phyloP scores from a whole-genome alignment of 2,888 invertebrate species.

The Pimpla rufipes region DNA sequence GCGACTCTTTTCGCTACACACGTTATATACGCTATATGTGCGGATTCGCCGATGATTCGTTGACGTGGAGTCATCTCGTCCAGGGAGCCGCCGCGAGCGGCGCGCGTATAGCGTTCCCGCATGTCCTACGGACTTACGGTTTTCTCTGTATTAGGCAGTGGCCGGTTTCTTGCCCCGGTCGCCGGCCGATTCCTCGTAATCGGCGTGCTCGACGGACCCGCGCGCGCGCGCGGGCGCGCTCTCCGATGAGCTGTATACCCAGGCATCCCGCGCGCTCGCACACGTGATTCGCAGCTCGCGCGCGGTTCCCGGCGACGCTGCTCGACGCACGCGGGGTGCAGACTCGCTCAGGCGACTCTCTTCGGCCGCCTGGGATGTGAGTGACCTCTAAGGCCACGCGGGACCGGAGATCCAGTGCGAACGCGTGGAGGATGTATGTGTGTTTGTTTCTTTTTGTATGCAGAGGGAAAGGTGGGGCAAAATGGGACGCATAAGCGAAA shows the following conservation, averaged over 20 bases:
- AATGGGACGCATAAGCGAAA: too few relatives aligned
- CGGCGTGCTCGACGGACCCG: conserved; percentile 66
- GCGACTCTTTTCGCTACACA: not conserved
- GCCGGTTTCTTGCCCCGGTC: conserved; percentile 78
- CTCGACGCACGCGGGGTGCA: conserved; percentile 23
- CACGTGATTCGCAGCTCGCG: conserved; percentile 38
- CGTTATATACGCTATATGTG: not conserved
- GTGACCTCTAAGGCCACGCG: conserved; percentile 78
- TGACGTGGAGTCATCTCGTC: conserved; percentile 52
- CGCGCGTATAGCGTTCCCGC: conserved; percentile 32
- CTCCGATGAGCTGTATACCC: conserved; percentile 69
- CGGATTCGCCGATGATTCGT: conserved; percentile 57
- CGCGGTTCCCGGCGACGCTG: conserved; percentile 26
- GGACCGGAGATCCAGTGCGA: conserved; percentile 45
- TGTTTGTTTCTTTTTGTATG: too few relatives aligned
- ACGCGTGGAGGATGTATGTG: conserved; percentile 17
- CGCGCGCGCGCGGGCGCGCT: too few relatives aligned
- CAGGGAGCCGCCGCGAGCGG: conserved; percentile 1
- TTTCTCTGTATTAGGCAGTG: conserved; percentile 84
- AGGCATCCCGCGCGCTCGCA: conserved; percentile 66
- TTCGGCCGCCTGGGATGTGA: conserved; percentile 76
- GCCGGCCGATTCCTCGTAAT: conserved; percentile 80
- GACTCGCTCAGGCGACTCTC: conserved; percentile 59
- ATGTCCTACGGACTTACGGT: conserved; percentile 75
- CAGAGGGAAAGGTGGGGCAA: too few relatives aligned